Evolutionary conservation across 2,888 invertebrate genomes (phyloP).

Genomic region (Erynnis tages): DNA sequence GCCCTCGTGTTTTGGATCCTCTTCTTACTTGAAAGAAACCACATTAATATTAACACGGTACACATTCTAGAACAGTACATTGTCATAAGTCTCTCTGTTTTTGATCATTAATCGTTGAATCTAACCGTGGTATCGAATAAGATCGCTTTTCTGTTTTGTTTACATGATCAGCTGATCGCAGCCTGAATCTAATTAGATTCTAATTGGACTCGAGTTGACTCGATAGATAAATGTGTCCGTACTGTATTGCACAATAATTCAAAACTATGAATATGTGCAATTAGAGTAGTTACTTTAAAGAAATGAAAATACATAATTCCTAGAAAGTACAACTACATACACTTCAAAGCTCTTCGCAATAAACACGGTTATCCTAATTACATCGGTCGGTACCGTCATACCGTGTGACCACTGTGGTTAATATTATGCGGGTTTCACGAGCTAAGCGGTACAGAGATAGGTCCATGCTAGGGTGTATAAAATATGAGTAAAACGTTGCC

Average conservation of each 20-base stretch:
- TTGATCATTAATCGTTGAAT: not conserved
- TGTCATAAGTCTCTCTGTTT: not conserved
- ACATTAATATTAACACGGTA: too few relatives aligned
- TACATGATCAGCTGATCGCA: slow-evolving; percentile 77
- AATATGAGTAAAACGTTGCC: slow-evolving; percentile 19
- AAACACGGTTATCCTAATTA: too few relatives aligned
- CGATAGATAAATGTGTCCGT: too few relatives aligned
- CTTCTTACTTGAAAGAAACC: too few relatives aligned
- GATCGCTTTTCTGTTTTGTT: slow-evolving; percentile 50
- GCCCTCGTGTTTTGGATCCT: not conserved
- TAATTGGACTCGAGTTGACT: slow-evolving; percentile 19
- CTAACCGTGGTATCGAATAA: not conserved
- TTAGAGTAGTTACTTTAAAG: too few relatives aligned
- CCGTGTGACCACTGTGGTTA: not conserved
- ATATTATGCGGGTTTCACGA: not conserved
- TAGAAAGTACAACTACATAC: too few relatives aligned
- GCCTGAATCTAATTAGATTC: slow-evolving; percentile 53
- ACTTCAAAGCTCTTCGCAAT: too few relatives aligned
- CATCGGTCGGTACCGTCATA: too few relatives aligned
- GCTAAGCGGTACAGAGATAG: not conserved
- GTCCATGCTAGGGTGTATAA: not conserved
- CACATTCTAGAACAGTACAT: too few relatives aligned
- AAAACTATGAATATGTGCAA: too few relatives aligned
- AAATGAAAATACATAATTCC: too few relatives aligned
- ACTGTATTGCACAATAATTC: too few relatives aligned